Evolutionary conservation across 2,797 vertebrate genomes (phyloP).

Genomic region (Centropyge bicolor): DNA sequence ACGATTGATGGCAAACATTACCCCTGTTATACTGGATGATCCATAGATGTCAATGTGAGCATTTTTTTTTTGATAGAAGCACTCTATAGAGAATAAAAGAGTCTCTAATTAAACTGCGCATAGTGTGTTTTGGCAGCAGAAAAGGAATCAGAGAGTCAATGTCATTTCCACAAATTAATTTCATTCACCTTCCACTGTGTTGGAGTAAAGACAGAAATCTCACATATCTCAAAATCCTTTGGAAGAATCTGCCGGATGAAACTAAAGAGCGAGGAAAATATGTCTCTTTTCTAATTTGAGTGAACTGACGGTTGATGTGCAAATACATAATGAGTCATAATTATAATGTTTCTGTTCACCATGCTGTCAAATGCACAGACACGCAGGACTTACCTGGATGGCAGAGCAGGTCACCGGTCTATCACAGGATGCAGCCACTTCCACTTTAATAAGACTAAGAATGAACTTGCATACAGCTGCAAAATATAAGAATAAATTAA

Average conservation of each 20-base stretch:
- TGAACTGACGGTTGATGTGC: not conserved
- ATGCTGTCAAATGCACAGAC: not conserved
- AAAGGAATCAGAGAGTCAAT: not conserved
- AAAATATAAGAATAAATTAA: slow-evolving; percentile 28
- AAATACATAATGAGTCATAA: too few relatives aligned
- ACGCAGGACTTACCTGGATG: slow-evolving; percentile 47
- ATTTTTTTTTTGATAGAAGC: not conserved
- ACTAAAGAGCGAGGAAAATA: not conserved
- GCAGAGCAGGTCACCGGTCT: slow-evolving; percentile 39
- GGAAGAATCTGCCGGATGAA: not conserved
- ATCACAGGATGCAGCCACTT: slow-evolving; percentile 27
- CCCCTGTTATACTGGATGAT: not conserved
- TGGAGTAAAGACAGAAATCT: not conserved
- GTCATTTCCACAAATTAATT: not conserved
- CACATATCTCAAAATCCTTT: not conserved
- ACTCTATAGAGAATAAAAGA: not conserved
- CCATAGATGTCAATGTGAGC: not conserved
- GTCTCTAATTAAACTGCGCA: not conserved
- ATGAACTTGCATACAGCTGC: slow-evolving; percentile 40
- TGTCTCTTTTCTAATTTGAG: not conserved
- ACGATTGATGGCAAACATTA: not conserved
- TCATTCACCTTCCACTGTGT: not conserved
- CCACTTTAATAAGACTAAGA: slow-evolving; percentile 15
- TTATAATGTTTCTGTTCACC: not conserved
- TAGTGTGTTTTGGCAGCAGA: not conserved